Base-by-base conservation (phyloP, 2,113 vertebrate genomes). In the Thunnus maccoyii region DNA sequence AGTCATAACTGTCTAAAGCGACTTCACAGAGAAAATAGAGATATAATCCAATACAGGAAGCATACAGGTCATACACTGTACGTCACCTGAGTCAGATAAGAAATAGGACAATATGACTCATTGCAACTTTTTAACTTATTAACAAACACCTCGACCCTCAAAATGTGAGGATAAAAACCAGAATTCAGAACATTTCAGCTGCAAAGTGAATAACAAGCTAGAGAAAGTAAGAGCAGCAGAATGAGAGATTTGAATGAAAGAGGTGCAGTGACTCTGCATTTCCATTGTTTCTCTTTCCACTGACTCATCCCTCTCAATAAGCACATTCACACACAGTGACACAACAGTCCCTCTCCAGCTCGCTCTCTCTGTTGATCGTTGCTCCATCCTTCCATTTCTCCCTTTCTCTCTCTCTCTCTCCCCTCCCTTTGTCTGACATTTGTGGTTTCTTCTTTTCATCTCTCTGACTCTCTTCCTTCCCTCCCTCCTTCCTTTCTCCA, bases 261-360 rank as follows among this genome's bases (percentile, higher is more conserved):
- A 9, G 64, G 57, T 30, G 69, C 83, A 86, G 88, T 94, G 92
- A 93, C 90, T 91, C 84, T 76, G 90, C 93, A 80, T 41, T 94
- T 91, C 90, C 91, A 86, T 94, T 95, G 87, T 92, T 89, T 78
- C 75, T 74, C 57, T 84, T 86, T 90, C 73, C 81, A 84, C 92
- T 82, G 90, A 94, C 84, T 90, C 93, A 86, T 90, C 80, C 55
- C 51, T 79, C 60, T 89, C 73, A 87, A 90, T 81, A 13, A 78
- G 76, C 63, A 83, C 82, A 82, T 80, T 86, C 79, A 86, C 72
- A 54, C 78, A 70, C 30, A 76, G 58, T 50, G 72, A 78, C 80
- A 91, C 72, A 81, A 69, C 69, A 47, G 15, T 55, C 78, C 46
- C 58, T 80, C 72, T 2, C 76, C 57, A 1, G 44, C 22, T 65